These are phyloP conservation scores for Centropus unirufus DNA, from an alignment of 2,113 vertebrate genomes.

Conservation along the genomic window DNA sequence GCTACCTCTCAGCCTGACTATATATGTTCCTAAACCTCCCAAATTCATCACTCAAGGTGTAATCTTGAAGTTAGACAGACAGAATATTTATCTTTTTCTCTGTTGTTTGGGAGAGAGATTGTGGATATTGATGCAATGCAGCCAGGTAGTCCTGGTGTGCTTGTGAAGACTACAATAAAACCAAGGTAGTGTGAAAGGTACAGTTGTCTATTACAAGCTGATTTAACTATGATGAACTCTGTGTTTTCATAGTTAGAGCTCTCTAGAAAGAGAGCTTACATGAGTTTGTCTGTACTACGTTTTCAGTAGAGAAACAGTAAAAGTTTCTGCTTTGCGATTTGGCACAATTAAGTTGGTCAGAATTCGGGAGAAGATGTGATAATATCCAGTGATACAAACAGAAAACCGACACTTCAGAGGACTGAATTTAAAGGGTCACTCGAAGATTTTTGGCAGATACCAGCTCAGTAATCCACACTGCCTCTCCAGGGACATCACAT, in stretches of 20 bases:
- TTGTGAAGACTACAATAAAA: not conserved
- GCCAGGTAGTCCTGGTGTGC: not conserved
- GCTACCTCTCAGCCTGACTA: accelerated
- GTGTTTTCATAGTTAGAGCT: not conserved
- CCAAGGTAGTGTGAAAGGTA: not conserved
- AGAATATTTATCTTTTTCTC: not conserved
- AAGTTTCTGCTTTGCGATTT: not conserved
- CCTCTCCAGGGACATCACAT: not conserved
- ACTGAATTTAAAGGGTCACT: not conserved
- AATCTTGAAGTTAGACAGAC: not conserved
- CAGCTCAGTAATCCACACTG: not conserved
- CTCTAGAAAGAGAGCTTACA: not conserved
- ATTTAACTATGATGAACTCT: not conserved
- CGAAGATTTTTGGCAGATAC: not conserved
- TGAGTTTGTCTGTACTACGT: not conserved
- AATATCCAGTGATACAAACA: not conserved
- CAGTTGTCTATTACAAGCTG: accelerated
- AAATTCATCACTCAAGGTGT: not conserved
- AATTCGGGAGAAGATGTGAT: not conserved
- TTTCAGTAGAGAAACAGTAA: not conserved
- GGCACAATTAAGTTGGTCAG: not conserved
- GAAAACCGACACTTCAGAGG: not conserved
- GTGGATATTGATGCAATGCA: not conserved
- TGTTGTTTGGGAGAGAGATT: not conserved
- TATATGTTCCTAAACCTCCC: not conserved